Evolutionary conservation across 1,140 invertebrate species (phyloP).

Genomic region (Lasioglossum albipes): DNA sequence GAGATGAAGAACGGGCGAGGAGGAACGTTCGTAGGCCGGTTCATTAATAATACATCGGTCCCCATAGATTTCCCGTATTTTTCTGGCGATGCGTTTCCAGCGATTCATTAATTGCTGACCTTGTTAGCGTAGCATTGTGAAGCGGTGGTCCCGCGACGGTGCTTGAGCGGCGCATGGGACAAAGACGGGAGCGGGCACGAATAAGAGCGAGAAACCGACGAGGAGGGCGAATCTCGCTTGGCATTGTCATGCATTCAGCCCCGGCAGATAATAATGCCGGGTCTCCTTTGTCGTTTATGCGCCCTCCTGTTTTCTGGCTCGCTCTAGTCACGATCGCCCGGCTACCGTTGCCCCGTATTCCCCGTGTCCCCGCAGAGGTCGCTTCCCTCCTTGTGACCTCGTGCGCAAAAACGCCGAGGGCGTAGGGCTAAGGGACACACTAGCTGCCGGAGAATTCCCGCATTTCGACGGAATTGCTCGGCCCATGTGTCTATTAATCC

Average conservation of each 20-base stretch:
- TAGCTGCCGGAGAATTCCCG: neutral
- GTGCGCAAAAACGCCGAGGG: neutral
- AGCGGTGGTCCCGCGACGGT: conserved; percentile 61
- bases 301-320: conserved; percentile 59
- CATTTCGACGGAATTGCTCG: neutral
- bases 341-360: conserved; percentile 49
- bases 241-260: conserved; percentile 70
- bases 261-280: conserved; percentile 68
- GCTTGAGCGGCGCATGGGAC: conserved; percentile 56
- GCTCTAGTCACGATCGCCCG: conserved; percentile 52
- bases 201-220: conserved; percentile 15
- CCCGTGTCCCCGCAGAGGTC: conserved; percentile 33
- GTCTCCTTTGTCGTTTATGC: conserved; percentile 70
- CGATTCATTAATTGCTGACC: conserved; percentile 73
- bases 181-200: conserved; percentile 28
- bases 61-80: conserved; percentile 56
- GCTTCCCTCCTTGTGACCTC: conserved; percentile 26
- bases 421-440: neutral
- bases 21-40: neutral
- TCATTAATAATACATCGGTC: conserved; percentile 57
- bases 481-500: neutral
- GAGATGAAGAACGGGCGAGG: no score
- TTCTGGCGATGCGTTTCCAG: conserved; percentile 60
- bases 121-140: conserved; percentile 71
- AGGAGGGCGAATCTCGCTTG: conserved; percentile 51